phyloP scores from a whole-genome alignment of 2,888 invertebrate species.

The Apoda limacodes region DNA sequence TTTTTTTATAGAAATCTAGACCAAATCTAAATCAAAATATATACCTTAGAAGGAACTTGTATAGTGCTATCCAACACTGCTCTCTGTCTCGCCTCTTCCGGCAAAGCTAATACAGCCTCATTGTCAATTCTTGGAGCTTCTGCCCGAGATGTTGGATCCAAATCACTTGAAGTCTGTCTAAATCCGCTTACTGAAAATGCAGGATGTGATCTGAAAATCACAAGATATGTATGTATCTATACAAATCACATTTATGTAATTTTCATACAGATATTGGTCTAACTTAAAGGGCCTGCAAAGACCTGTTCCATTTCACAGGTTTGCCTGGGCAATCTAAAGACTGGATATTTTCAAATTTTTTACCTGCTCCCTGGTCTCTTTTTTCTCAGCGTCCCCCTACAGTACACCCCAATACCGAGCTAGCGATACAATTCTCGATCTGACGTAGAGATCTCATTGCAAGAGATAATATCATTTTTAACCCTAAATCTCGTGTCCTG shows the following conservation, averaged over 20 bases:
- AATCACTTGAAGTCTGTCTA: constrained; percentile 16
- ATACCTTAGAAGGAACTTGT: constrained; percentile 66
- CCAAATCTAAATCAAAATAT: too few relatives aligned
- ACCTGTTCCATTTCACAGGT: constrained; percentile 32
- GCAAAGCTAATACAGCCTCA: constrained; percentile 50
- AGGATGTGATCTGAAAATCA: constrained; percentile 38
- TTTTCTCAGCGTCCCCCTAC: too few relatives aligned
- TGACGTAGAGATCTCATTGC: too few relatives aligned
- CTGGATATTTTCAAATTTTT: constrained; percentile 30
- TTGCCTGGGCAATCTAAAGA: constrained; percentile 41
- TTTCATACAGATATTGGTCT: background rate
- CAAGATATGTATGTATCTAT: too few relatives aligned
- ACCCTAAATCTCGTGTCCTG: too few relatives aligned
- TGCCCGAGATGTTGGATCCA: constrained; percentile 34
- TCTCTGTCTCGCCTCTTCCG: constrained; percentile 60
- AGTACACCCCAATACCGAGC: too few relatives aligned
- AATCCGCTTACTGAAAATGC: constrained; percentile 35
- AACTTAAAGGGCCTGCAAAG: constrained; percentile 37
- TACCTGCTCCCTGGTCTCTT: too few relatives aligned
- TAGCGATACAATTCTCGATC: too few relatives aligned
- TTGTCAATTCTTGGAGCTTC: constrained; percentile 66
- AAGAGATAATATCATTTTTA: too few relatives aligned
- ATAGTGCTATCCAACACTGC: constrained; percentile 61
- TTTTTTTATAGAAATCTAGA: too few relatives aligned
- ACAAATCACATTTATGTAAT: constrained; percentile 4